Evolutionary conservation across 1,140 invertebrate genomes (phyloP).

Genomic region (Drosophila ohnishii): DNA sequence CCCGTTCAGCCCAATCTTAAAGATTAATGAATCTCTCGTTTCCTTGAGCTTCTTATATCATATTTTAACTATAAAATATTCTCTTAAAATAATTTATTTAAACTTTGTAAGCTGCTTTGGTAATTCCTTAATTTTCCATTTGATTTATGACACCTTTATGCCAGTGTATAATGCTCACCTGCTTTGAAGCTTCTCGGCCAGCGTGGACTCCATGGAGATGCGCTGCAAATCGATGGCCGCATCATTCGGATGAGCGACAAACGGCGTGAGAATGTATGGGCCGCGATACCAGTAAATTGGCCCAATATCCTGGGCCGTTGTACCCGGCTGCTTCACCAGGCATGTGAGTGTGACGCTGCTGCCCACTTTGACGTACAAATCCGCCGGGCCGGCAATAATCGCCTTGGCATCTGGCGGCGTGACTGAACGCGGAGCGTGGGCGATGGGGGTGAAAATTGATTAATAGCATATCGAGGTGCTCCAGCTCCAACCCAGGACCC

Average conservation of each 20-base stretch:
- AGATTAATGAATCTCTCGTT: neutral
- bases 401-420: slow-evolving; percentile 90
- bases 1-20: neutral
- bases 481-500: slow-evolving; percentile 5
- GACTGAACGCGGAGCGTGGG: slow-evolving; percentile 56
- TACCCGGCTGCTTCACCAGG: slow-evolving; percentile 91
- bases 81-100: neutral
- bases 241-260: slow-evolving; percentile 83
- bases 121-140: neutral
- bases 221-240: slow-evolving; percentile 81
- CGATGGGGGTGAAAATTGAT: slow-evolving; percentile 55
- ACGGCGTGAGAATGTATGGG: slow-evolving; percentile 76
- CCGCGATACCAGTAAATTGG: slow-evolving; percentile 93
- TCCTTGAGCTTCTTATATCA: neutral
- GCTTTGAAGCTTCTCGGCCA: slow-evolving; percentile 76
- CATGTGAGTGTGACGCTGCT: slow-evolving; percentile 92
- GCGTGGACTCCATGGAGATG: slow-evolving; percentile 81
- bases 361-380: slow-evolving; percentile 93
- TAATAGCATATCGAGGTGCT: slow-evolving; percentile 61
- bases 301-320: slow-evolving; percentile 88
- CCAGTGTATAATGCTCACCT: slow-evolving; percentile 58
- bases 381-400: slow-evolving; percentile 89
- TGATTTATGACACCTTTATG: neutral
- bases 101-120: too few relatives aligned
- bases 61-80: neutral